Evolutionary conservation across 1,140 invertebrate species (phyloP), one percentile per base, ranked within the genome.

Genomic region (Cylas formicarius): DNA sequence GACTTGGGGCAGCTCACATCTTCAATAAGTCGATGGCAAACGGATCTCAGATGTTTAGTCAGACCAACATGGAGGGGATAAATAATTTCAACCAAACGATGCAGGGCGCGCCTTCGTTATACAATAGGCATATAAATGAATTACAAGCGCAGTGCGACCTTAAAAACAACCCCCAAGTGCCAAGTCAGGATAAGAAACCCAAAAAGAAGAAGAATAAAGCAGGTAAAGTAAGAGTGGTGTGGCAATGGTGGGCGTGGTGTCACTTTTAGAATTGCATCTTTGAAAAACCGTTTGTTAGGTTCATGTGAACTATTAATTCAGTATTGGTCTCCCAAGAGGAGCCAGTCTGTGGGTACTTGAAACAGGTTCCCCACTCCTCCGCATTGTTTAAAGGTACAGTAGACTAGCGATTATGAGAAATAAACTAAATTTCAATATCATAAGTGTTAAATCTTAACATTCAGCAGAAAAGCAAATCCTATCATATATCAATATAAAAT

Each of bases 1-100:
- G 58, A 26, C 65, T 69, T 46, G 65, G 71, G 48, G 60, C 71
- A 57, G 60, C 70, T 3, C 70, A 72, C 59, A 67, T 73, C 58
- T 72, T 71, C 57, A 69, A 68, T 24, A 74, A 72, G 56, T 64
- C 66, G 5, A 69, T 66, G 33, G 55, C 61, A 5, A 53, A 57
- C 1, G 44, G 48, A 24, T 41, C 57, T 32, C 58, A 59, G 20
- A 61, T 66, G 44, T 66, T 65, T 31, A 55, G 56, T 36, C 63
- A 66, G 40, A 46, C 60, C 7, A 58, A 60, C 33, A 55, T 55
- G 49, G 43, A 32, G 2, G 47, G 33, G 10, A 54, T 57, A 41
- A 48, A 39, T 31, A 46, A 46, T 5, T 57, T 54, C 36, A 48
- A 33, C 42, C 57, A 55, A 23, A 33, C 47, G 11, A 37, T 47